phyloP scores from a whole-genome alignment of 2,888 invertebrate genomes.

The Acrobasis consociella region DNA sequence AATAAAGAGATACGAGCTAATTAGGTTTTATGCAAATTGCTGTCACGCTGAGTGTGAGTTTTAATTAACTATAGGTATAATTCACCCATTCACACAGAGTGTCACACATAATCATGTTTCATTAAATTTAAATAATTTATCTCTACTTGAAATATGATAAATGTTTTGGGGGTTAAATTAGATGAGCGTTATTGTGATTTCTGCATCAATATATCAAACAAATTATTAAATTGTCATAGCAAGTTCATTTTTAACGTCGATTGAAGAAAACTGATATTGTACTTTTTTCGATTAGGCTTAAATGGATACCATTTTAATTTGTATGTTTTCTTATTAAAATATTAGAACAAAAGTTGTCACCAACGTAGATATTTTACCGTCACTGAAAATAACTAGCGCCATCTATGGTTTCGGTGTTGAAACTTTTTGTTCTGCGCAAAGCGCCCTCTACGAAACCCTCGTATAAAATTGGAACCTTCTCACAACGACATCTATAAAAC shows the following conservation, averaged over 20 bases:
- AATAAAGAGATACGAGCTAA: not conserved
- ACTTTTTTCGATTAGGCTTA: no score
- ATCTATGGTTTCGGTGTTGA: not conserved
- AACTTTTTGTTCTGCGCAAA: not conserved
- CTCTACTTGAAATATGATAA: not conserved
- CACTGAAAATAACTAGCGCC: not conserved
- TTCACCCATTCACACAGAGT: not conserved
- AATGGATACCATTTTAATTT: no score
- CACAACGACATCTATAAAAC: slow-evolving; percentile 5
- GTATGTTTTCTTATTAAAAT: no score
- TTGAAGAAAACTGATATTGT: no score
- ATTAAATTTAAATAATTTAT: not conserved
- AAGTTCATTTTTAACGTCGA: no score
- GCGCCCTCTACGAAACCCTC: slow-evolving; percentile 8
- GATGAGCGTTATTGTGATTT: no score
- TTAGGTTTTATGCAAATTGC: not conserved
- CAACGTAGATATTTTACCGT: not conserved
- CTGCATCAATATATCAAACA: no score
- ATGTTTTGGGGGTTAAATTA: no score
- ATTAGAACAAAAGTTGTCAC: not conserved
- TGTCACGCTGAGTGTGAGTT: not conserved
- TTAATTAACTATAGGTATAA: not conserved
- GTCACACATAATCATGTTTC: not conserved
- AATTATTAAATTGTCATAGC: no score
- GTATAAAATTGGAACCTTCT: not conserved